phyloP scores from a whole-genome alignment of 1,140 invertebrate genomes.

The Drosophila pectinifera region DNA sequence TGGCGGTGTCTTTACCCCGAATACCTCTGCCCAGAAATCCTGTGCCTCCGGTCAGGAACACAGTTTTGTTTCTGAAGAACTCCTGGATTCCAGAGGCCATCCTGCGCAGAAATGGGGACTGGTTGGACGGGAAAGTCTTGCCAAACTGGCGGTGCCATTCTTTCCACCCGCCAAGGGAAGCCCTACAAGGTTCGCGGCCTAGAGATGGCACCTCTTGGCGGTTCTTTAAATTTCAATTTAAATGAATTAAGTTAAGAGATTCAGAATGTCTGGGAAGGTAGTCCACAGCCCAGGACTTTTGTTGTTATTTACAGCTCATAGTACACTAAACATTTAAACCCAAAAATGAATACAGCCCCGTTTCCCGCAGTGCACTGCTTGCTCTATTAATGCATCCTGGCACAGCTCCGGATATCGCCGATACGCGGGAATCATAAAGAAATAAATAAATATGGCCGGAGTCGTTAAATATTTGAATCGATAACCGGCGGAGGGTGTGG shows the following conservation, averaged over 20 bases:
- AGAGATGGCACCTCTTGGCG: conserved; percentile 1
- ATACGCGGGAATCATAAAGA: conserved; percentile 23
- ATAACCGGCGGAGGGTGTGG: conserved; percentile 3
- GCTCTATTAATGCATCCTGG: conserved; percentile 26
- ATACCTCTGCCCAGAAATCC: conserved; percentile 54
- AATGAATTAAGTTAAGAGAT: no score
- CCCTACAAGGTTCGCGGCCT: conserved; percentile 5
- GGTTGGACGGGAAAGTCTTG: not conserved
- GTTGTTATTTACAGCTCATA: no score
- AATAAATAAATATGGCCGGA: conserved; percentile 17
- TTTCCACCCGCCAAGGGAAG: not conserved
- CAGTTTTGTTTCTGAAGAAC: conserved; percentile 43
- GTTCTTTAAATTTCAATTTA: not conserved
- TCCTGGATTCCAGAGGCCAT: conserved; percentile 36
- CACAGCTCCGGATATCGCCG: not conserved
- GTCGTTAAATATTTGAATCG: conserved; percentile 30
- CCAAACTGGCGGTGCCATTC: not conserved
- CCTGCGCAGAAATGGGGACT: not conserved
- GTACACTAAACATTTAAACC: no score
- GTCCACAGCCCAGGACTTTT: no score
- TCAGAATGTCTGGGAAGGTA: no score
- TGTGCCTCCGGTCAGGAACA: conserved; percentile 42
- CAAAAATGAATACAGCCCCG: no score
- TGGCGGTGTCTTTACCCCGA: accelerated
- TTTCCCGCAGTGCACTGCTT: conserved; percentile 2